Percentiles rank a stretch among this genome's conserved stretches.
Conservation (phyloP, 92 coral and sea anemone genomes). For the Phenganax subtilis region DNA sequence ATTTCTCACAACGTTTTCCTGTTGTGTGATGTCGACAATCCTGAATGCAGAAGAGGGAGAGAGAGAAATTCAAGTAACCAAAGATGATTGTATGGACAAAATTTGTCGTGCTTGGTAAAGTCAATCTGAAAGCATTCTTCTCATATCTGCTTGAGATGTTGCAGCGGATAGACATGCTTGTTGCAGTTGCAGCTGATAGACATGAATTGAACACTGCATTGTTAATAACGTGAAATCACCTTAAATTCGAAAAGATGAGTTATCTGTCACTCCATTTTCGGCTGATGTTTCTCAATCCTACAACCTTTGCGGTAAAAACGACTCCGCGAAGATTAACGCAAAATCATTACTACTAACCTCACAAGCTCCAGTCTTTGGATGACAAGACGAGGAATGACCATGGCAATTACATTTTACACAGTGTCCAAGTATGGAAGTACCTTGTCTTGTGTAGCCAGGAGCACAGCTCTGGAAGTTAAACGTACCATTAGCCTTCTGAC, state of each 20-base stretch:
- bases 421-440: slow-evolving; percentile 43
- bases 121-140: too few relatives aligned
- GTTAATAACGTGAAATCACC: too few relatives aligned
- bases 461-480: slow-evolving; percentile 55
- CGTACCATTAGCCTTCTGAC: not conserved
- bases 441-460: slow-evolving; percentile 53
- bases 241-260: too few relatives aligned
- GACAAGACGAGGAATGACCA: slow-evolving; percentile 68
- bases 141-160: too few relatives aligned
- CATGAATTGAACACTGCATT: too few relatives aligned
- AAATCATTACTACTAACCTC: slow-evolving; percentile 60
- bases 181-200: too few relatives aligned
- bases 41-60: slow-evolving; percentile 33
- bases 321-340: too few relatives aligned
- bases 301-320: too few relatives aligned
- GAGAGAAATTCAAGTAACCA: not conserved
- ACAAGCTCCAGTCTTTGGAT: slow-evolving; percentile 67
- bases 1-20: slow-evolving; percentile 68
- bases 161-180: too few relatives aligned
- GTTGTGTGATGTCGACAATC: slow-evolving; percentile 74
- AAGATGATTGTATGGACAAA: not conserved
- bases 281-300: too few relatives aligned
- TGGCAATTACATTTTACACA: slow-evolving; percentile 72
- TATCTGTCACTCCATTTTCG: too few relatives aligned
- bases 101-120: not conserved